A percentile compares a stretch with the other conserved stretches of the same genome.
These are phyloP conservation scores for Antheraea pernyi DNA, from an alignment of 1,140 invertebrate species.

Conservation along the genomic window DNA sequence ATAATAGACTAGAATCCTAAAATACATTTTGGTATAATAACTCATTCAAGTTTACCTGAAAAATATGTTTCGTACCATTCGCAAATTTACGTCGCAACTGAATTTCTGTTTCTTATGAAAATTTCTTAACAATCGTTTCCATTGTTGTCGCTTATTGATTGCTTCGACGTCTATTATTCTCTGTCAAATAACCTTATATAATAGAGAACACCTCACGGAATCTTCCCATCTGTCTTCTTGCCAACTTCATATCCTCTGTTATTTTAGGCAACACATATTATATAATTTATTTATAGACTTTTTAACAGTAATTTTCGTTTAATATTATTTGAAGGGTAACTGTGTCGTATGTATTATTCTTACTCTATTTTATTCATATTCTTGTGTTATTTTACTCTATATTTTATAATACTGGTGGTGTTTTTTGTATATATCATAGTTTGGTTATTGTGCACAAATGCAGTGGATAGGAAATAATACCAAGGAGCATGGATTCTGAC, in stretches of 20 bases:
- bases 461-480: no score
- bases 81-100: no score
- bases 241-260: not conserved
- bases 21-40: no score
- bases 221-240: not conserved
- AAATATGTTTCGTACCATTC: no score
- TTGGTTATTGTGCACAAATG: no score
- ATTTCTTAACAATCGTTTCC: constrained; percentile 13
- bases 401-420: no score
- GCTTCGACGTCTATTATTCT: constrained; percentile 18
- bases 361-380: no score
- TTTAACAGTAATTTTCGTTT: not conserved
- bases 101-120: constrained; percentile 13
- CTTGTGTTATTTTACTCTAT: no score
- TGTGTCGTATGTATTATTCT: not conserved
- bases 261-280: not conserved
- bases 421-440: no score
- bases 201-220: constrained; percentile 14
- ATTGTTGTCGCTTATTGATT: constrained; percentile 29
- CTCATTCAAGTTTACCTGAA: no score
- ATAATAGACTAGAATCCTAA: no score
- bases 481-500: no score
- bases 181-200: constrained; percentile 29
- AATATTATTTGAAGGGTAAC: not conserved
- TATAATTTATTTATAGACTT: not conserved